Percentiles rank a stretch among this genome's conserved stretches.
Conservation (phyloP, 2,113 vertebrate species). For the Tichodroma muraria region DNA sequence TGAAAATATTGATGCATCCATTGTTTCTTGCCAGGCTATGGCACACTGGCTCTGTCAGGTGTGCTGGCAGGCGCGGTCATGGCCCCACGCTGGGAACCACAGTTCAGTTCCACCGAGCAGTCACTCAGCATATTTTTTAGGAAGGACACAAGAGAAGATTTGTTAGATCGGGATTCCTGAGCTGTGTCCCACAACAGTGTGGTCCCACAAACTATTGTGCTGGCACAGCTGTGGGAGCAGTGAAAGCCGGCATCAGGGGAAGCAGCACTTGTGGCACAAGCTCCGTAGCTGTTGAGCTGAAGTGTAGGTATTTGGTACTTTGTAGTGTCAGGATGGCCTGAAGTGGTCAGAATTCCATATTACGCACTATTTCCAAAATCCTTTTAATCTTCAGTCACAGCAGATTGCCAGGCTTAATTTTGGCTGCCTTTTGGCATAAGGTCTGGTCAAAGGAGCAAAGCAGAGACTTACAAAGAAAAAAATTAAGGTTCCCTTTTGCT, state of each 20-base stretch:
- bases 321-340: neutral
- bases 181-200: accelerated
- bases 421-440: neutral
- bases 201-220: neutral
- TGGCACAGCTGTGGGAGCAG: neutral
- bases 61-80: neutral
- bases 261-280: neutral
- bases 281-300: neutral
- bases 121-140: neutral
- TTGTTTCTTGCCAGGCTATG: neutral
- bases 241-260: neutral
- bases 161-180: neutral
- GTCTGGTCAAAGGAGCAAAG: neutral
- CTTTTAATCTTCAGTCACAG: neutral
- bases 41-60: neutral
- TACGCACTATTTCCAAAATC: neutral
- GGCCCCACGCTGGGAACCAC: neutral
- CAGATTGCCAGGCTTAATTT: neutral
- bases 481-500: neutral
- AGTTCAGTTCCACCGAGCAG: neutral
- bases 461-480: neutral
- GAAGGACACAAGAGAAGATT: neutral
- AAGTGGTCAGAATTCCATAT: neutral
- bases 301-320: neutral
- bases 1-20: neutral